These are phyloP conservation scores for Lycia hirtaria DNA, from an alignment of 2,888 invertebrate species.

Conservation along the genomic window DNA sequence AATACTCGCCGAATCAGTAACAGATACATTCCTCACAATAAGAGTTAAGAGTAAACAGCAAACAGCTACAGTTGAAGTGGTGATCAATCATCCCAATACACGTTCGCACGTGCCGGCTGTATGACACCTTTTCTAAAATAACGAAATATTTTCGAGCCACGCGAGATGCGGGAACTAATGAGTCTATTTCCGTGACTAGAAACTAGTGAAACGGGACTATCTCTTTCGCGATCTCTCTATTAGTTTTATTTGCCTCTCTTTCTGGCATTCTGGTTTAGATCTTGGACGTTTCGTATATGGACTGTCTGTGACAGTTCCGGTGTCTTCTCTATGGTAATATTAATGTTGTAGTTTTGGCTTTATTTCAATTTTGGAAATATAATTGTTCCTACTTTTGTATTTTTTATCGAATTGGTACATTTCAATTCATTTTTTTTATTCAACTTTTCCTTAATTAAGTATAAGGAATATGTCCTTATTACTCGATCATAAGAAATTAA, in stretches of 20 bases:
- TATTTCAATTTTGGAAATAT: background rate
- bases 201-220: conserved; percentile 32
- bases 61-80: conserved; percentile 50
- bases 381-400: background rate
- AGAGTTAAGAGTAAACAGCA: conserved; percentile 47
- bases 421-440: too few relatives aligned
- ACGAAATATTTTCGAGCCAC: conserved; percentile 75
- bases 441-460: too few relatives aligned
- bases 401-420: too few relatives aligned
- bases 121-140: conserved; percentile 67
- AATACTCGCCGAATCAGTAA: conserved; percentile 18
- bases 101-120: conserved; percentile 54
- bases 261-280: conserved; percentile 28
- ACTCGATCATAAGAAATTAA: too few relatives aligned
- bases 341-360: background rate
- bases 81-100: conserved; percentile 55
- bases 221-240: conserved; percentile 35
- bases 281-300: conserved; percentile 28
- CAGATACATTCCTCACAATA: conserved; percentile 37
- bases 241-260: conserved; percentile 29
- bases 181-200: conserved; percentile 68
- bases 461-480: too few relatives aligned
- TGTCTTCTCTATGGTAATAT: conserved; percentile 24
- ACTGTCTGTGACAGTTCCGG: conserved; percentile 28
- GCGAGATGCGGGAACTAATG: conserved; percentile 60